These are phyloP conservation scores for Megaceryle maxima DNA, from an alignment of 2,113 vertebrate genomes.

Conservation along the genomic window DNA sequence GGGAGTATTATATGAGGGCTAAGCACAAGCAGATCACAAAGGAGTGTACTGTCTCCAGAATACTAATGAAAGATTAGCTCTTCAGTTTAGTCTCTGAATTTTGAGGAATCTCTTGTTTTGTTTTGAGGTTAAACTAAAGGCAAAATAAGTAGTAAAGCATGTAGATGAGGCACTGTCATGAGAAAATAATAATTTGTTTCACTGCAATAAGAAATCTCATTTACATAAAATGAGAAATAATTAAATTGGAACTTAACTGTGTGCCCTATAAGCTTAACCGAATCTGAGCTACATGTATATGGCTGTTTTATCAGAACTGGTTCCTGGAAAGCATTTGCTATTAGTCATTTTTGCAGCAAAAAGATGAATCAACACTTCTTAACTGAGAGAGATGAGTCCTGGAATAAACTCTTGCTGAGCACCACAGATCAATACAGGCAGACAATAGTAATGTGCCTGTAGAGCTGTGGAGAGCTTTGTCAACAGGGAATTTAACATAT, in stretches of 20 bases:
- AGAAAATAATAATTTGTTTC: conserved; percentile 33
- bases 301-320: background rate
- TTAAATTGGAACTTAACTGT: conserved; percentile 51
- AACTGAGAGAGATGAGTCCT: background rate
- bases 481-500: background rate
- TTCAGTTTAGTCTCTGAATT: background rate
- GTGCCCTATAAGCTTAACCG: conserved; percentile 40
- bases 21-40: background rate
- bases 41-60: background rate
- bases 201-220: conserved; percentile 25
- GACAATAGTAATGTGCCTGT: background rate
- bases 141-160: background rate
- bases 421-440: background rate
- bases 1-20: background rate
- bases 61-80: background rate
- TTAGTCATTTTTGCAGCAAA: conserved; percentile 21
- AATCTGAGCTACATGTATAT: conserved; percentile 2
- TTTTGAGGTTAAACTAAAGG: conserved; percentile 16
- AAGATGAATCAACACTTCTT: background rate
- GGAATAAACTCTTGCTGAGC: background rate
- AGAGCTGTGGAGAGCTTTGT: background rate
- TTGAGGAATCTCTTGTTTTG: background rate
- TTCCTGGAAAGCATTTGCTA: conserved; percentile 53
- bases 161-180: conserved; percentile 12
- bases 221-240: conserved; percentile 56